Percentiles rank a stretch among this genome's conserved stretches.
phyloP scores from a whole-genome alignment of 2,797 vertebrate genomes.

The Acridotheres tristis region DNA sequence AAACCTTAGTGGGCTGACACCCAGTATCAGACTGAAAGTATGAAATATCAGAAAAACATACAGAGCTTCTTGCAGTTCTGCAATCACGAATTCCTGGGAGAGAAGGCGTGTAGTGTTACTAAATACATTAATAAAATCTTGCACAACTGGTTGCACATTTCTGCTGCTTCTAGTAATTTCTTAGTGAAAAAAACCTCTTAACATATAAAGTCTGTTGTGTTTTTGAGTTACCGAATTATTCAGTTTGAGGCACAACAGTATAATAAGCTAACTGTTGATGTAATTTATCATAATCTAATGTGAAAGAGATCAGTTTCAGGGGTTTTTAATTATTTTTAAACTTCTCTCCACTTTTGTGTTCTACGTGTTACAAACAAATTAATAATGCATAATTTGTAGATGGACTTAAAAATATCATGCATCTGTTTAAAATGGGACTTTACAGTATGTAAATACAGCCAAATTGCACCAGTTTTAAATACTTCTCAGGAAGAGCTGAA shows the following conservation, averaged over 20 bases:
- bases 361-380: neutral
- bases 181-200: neutral
- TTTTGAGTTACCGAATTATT: neutral
- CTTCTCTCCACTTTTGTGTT: neutral
- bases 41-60: neutral
- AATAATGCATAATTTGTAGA: neutral
- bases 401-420: neutral
- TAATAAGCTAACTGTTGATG: neutral
- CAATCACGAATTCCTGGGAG: neutral
- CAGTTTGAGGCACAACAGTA: neutral
- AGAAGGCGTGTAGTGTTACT: neutral
- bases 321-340: neutral
- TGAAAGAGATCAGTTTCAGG: neutral
- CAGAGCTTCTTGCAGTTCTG: neutral
- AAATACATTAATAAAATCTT: neutral
- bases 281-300: neutral
- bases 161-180: neutral
- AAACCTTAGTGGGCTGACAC: neutral
- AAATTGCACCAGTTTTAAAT: neutral
- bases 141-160: neutral
- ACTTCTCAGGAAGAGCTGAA: neutral
- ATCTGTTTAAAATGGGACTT: constrained; percentile 5
- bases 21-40: neutral
- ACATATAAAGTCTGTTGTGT: neutral
- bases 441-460: neutral